Evolutionary conservation across 2,113 vertebrate genomes (phyloP), one percentile per base, ranked within the genome.

Genomic region (Hyperopisus bebe): DNA sequence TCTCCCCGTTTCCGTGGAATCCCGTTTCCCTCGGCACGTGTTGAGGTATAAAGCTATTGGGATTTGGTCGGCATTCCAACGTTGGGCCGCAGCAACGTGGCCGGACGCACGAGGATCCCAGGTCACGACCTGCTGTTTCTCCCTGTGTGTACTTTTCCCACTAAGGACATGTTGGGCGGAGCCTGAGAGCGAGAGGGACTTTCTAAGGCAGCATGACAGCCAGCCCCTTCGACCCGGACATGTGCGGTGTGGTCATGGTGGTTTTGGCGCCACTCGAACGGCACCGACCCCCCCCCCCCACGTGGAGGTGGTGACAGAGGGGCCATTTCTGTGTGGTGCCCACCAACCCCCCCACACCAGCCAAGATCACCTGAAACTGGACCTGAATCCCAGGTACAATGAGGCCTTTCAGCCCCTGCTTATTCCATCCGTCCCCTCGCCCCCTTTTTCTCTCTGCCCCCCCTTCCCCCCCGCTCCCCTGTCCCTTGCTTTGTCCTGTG

Each of bases 361-460:
- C 84, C 66, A 51, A 24, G 19, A 85, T 90, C 89, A 84, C 86
- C 27, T 91, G 90, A 82, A 91, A 90, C 66, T 42, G 58, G 86
- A 91, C 58, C 53, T 86, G 58, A 46, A n/a, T 88, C 77, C 50
- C 42, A 53, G 11, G 27, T 70, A 89, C 89, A 91, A 89, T 88
- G 89, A 47, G 31, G 24, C 44, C 89, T 88, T 88, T 91, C 89
- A 91, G n/a, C 44, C 50, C 24, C 70, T 83, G 70, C 88, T 89
- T 87, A 82, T 50, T 89, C 35, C 70, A 48, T 48, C 48, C 83
- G 53, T 83, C 48, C 39, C 85, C n/a, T 39, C 51, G 50, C 55
- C 82, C 84, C 84, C 58, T 35, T 44, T 74, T 51, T 86, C 44
- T 80, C 35, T 9, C 9, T 42, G 48, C 19, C 44, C 27, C 17